Evolutionary conservation across 2,888 invertebrate genomes (phyloP).

Genomic region (Drosophila testacea): DNA sequence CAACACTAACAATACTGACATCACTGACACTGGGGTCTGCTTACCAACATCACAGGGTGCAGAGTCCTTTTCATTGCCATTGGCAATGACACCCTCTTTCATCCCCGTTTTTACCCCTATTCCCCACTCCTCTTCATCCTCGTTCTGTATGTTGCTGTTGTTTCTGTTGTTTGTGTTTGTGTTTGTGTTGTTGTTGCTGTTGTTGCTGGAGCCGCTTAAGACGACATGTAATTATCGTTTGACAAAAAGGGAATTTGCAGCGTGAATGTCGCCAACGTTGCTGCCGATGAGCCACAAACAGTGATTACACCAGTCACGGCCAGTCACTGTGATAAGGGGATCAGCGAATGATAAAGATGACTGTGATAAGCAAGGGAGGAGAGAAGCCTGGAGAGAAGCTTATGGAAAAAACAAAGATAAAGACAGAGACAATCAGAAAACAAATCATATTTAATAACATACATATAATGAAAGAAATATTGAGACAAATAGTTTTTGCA

Average conservation of each 20-base stretch:
- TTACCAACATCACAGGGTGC: slow-evolving; percentile 10
- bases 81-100: slow-evolving; percentile 16
- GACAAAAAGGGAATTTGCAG: slow-evolving; percentile 39
- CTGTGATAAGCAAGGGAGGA: background rate
- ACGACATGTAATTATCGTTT: slow-evolving; percentile 79
- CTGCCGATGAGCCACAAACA: slow-evolving; percentile 20
- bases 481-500: background rate
- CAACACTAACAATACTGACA: slow-evolving; percentile 19
- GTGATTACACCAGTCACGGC: slow-evolving; percentile 21
- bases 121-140: background rate
- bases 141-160: background rate
- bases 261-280: slow-evolving; percentile 40
- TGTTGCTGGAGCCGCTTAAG: slow-evolving; percentile 53
- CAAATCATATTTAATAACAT: background rate
- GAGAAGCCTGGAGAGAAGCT: background rate
- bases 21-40: slow-evolving; percentile 20
- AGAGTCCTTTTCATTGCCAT: slow-evolving; percentile 29
- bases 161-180: background rate
- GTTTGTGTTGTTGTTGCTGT: background rate
- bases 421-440: background rate
- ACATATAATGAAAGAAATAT: background rate
- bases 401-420: background rate
- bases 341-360: background rate
- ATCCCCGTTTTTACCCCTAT: no score
- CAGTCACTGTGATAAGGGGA: slow-evolving; percentile 23